A percentile compares a stretch with the other conserved stretches of the same genome.
Evolutionary conservation across 2,888 invertebrate genomes (phyloP).

Genomic region (Aleiodes leptofemur): DNA sequence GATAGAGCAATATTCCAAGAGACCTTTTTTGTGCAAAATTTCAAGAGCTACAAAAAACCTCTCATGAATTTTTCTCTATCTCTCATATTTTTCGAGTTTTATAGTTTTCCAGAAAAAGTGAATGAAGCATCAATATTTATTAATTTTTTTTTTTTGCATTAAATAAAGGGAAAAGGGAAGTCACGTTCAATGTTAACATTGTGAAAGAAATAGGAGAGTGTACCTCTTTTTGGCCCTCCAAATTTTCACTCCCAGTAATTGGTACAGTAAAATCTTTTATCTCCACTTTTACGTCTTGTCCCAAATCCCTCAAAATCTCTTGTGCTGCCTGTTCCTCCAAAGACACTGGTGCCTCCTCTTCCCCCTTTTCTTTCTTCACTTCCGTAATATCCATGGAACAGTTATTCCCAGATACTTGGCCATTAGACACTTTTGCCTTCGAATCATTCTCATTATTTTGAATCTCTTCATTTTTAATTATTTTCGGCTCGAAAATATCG

Average conservation of each 20-base stretch:
- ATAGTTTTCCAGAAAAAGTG: neutral
- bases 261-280: conserved; percentile 77
- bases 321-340: conserved; percentile 85
- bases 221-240: conserved; percentile 82
- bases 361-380: conserved; percentile 61
- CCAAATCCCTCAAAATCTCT: conserved; percentile 82
- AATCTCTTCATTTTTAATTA: conserved; percentile 51
- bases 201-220: neutral
- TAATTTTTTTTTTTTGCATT: too few relatives aligned
- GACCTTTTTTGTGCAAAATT: neutral
- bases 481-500: conserved; percentile 69
- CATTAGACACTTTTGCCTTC: conserved; percentile 46
- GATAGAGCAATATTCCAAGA: conserved; percentile 40
- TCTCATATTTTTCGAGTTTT: neutral
- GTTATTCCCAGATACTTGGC: conserved; percentile 39
- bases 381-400: conserved; percentile 48
- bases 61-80: neutral
- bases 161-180: too few relatives aligned
- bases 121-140: too few relatives aligned
- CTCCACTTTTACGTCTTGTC: conserved; percentile 65
- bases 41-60: neutral
- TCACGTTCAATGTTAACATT: too few relatives aligned
- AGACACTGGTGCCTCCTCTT: conserved; percentile 65
- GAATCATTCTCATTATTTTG: conserved; percentile 7
- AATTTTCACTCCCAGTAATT: conserved; percentile 77